These are phyloP conservation scores for Euproctis similis DNA, from an alignment of 2,888 invertebrate genomes.

Conservation along the genomic window DNA sequence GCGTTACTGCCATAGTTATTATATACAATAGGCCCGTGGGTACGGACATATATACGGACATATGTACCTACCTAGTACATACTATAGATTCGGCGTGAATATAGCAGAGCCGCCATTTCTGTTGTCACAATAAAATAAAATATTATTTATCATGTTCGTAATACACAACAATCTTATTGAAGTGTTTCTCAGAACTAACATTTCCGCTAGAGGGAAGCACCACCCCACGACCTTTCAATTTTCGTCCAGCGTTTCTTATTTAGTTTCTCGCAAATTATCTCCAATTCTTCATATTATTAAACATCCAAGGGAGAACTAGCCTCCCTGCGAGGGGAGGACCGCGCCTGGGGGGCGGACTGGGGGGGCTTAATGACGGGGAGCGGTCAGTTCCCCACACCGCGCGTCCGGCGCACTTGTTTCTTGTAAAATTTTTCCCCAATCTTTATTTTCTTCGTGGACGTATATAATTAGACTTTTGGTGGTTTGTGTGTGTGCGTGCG, in stretches of 20 bases:
- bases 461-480: constrained; percentile 67
- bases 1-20: too few species aligned
- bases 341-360: constrained; percentile 32
- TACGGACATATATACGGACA: too few species aligned
- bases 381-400: constrained; percentile 63
- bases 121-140: constrained; percentile 1
- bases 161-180: constrained; percentile 9
- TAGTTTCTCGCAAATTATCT: constrained; percentile 77
- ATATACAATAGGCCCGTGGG: too few species aligned
- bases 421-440: constrained; percentile 76
- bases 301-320: constrained; percentile 68
- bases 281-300: constrained; percentile 77
- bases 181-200: constrained; percentile 15
- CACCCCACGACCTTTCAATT: constrained; percentile 62
- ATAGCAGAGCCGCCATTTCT: neutral
- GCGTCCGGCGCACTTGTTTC: constrained; percentile 68
- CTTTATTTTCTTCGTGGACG: constrained; percentile 74
- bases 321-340: constrained; percentile 36
- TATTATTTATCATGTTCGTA: constrained; percentile 8
- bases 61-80: too few species aligned
- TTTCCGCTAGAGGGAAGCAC: constrained; percentile 28
- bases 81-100: too few species aligned
- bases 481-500: constrained; percentile 27
- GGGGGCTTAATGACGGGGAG: constrained; percentile 67
- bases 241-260: constrained; percentile 74